Conservation (phyloP, 2,888 invertebrate genomes). For the Venustoraphidia nigricollis region DNA sequence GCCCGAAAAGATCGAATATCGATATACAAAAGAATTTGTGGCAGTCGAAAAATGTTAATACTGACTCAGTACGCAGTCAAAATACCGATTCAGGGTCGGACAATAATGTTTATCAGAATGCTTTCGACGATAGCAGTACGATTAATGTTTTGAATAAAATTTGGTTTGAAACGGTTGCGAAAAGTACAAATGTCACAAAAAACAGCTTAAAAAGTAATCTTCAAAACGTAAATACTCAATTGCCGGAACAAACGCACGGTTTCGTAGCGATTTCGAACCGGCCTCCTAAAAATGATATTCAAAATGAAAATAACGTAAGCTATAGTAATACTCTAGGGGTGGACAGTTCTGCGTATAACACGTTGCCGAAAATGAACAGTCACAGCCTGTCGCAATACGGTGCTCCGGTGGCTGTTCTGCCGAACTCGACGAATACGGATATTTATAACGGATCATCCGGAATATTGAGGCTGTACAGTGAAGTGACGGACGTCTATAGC, state of each 20-base stretch:
- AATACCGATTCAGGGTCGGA: background rate
- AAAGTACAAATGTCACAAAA: slow-evolving; percentile 9
- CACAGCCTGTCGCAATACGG: slow-evolving; percentile 10
- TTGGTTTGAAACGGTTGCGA: slow-evolving; percentile 29
- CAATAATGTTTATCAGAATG: background rate
- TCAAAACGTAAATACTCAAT: background rate
- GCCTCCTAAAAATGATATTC: slow-evolving; percentile 10
- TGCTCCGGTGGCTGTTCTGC: slow-evolving; percentile 10
- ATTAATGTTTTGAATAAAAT: slow-evolving; percentile 30
- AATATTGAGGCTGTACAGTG: slow-evolving; percentile 17
- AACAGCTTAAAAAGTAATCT: slow-evolving; percentile 4
- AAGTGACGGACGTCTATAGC: slow-evolving; percentile 22
- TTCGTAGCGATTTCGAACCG: slow-evolving; percentile 27
- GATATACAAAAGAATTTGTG: slow-evolving; percentile 19
- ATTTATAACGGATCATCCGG: background rate
- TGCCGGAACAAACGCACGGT: slow-evolving; percentile 17
- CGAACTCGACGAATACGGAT: slow-evolving; percentile 10
- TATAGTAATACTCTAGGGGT: too few species aligned
- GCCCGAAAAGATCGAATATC: slow-evolving; percentile 13
- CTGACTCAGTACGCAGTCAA: slow-evolving; percentile 10
- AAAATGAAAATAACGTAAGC: too few species aligned
- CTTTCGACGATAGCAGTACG: slow-evolving; percentile 18
- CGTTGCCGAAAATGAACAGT: too few species aligned
- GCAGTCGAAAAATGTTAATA: slow-evolving; percentile 18
- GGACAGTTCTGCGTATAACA: too few species aligned